Base-by-base conservation (phyloP, 2,113 vertebrate species). In the Elephantulus edwardii region DNA sequence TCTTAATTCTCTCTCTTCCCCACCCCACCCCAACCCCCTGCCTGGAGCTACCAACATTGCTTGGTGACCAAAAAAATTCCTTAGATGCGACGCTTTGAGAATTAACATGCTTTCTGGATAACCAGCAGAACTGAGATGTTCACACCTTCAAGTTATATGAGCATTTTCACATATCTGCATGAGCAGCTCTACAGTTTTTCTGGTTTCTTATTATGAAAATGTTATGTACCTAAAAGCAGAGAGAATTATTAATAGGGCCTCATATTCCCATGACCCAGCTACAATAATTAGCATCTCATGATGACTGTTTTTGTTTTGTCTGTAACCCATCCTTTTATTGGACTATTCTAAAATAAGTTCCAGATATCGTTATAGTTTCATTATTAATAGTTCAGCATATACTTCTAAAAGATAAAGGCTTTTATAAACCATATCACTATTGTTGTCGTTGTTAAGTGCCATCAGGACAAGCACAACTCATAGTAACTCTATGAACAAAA, bases 1-100 rank as follows among this genome's bases (percentile, higher is more conserved):
- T 90, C 81, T 84, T 77, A 81, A 30, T 81, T 93, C 44, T 50
- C 20, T 40, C 60, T n/a, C n/a, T n/a, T n/a, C n/a, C n/a, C n/a
- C n/a, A n/a, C n/a, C n/a, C n/a, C n/a, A n/a, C n/a, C n/a, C n/a
- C n/a, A n/a, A n/a, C n/a, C n/a, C n/a, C n/a, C n/a, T n/a, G n/a
- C n/a, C n/a, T n/a, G n/a, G 42, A 72, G 14, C 38, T 86, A 60
- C 62, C 48, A 72, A 3, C 54, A 85, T 62, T 60, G 78, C 68
- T 58, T 86, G 30, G 8, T 74, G 35, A 66, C 44, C 30, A 62
- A 60, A 68, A 48, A 89, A 78, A 88, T 86, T 94, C 62, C 52
- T 87, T 82, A 54, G 17, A 46, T 64, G 40, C 38, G 46, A 19
- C 70, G 8, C 30, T 88, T 90, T 76, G 40, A 87, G 54, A 86